These are phyloP conservation scores for Pteromalus puparum DNA, from an alignment of 1,140 invertebrate genomes.

Conservation along the genomic window DNA sequence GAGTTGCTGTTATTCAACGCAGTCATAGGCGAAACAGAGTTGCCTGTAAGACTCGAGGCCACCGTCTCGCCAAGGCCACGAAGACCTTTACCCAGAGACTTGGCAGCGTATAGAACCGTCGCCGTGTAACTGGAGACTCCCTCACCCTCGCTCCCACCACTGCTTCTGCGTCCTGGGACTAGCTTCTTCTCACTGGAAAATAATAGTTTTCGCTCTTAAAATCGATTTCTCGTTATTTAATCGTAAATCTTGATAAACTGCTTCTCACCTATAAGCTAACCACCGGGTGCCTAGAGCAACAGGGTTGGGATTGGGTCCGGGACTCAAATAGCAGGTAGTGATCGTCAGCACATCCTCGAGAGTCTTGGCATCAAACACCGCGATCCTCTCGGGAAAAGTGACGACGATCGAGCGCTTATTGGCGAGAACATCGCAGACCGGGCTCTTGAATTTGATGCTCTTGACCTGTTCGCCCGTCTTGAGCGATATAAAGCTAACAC, in stretches of 20 bases:
- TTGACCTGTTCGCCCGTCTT: constrained; percentile 92
- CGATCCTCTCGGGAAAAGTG: constrained; percentile 91
- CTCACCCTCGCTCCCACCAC: constrained; percentile 87
- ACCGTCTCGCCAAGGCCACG: constrained; percentile 95
- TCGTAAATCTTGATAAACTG: background rate
- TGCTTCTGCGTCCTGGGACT: constrained; percentile 87
- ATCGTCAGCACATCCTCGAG: constrained; percentile 91
- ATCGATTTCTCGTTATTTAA: background rate
- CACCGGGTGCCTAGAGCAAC: constrained; percentile 90
- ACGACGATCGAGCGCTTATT: constrained; percentile 90
- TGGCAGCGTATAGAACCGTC: constrained; percentile 95
- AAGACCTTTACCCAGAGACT: constrained; percentile 90
- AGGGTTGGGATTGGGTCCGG: constrained; percentile 91
- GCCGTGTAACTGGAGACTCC: constrained; percentile 94
- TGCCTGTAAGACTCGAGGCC: constrained; percentile 90
- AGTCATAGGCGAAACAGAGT: constrained; percentile 64
- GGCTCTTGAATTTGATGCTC: constrained; percentile 94
- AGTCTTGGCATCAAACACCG: constrained; percentile 92
- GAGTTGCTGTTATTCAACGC: constrained; percentile 21
- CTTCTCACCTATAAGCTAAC: constrained; percentile 79
- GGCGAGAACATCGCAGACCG: constrained; percentile 90
- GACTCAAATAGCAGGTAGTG: constrained; percentile 92
- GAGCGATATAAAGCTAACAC: constrained; percentile 92
- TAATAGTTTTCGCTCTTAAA: background rate
- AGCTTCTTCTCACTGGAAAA: constrained; percentile 86